Evolutionary conservation across 2,113 vertebrate species (phyloP).

Genomic region (Hippocampus barbouri): DNA sequence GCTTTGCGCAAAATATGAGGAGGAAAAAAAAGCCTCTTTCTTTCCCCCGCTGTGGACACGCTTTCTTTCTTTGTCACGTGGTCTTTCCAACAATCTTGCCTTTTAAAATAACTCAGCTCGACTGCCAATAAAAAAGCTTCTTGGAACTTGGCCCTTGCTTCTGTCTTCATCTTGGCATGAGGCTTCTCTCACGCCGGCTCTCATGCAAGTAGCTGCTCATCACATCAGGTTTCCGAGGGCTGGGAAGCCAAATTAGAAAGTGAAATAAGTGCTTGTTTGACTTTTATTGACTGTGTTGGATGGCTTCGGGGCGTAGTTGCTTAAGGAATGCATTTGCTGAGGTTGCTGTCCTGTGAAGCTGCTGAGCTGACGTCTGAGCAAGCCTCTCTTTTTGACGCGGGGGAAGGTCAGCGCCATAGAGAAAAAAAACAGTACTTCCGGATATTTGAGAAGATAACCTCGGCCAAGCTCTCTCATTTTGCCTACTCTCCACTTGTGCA

Average conservation of each 20-base stretch:
- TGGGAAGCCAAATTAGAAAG: conserved; percentile 5
- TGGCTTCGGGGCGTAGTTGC: conserved; percentile 22
- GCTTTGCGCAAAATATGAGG: not conserved
- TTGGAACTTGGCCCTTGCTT: conserved; percentile 12
- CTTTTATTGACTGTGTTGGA: conserved; percentile 24
- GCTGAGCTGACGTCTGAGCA: conserved; percentile 62
- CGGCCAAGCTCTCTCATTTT: conserved; percentile 53
- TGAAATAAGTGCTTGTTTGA: not conserved
- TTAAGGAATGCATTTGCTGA: conserved; percentile 39
- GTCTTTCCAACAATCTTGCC: not conserved
- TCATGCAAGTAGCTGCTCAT: conserved; percentile 17
- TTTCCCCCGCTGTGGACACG: not conserved
- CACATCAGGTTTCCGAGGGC: not conserved
- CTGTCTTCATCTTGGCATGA: conserved; percentile 9
- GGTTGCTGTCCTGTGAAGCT: conserved; percentile 43
- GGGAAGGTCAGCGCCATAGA: conserved; percentile 66
- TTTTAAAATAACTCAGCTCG: conserved; percentile 4
- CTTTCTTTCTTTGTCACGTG: not conserved
- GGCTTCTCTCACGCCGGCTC: not conserved
- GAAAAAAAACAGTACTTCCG: conserved; percentile 58
- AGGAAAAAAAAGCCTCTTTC: not conserved
- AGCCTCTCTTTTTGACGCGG: conserved; percentile 53
- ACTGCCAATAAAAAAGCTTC: conserved; percentile 5
- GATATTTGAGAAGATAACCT: conserved; percentile 77
- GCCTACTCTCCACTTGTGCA: conserved; percentile 66